These are phyloP conservation scores for Lochmaea crataegi DNA, from an alignment of 2,888 invertebrate species.

Conservation along the genomic window DNA sequence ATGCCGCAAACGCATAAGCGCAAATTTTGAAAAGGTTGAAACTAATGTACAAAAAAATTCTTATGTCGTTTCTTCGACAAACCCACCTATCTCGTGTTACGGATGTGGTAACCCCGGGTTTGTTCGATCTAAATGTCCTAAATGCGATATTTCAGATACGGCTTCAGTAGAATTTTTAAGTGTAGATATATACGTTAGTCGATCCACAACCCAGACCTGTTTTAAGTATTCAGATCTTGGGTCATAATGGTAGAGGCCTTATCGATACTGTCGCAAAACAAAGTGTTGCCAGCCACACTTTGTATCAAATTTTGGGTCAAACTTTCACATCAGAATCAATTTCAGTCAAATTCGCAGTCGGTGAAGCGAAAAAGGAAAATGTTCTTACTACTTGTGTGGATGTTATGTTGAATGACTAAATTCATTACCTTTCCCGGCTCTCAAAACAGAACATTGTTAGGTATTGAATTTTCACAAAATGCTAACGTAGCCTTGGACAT, in stretches of 20 bases:
- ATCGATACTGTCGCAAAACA: slow-evolving; percentile 36
- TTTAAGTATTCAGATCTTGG: slow-evolving; percentile 16
- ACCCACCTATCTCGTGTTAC: slow-evolving; percentile 20
- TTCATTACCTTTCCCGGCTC: slow-evolving; percentile 33
- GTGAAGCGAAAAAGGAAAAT: slow-evolving; percentile 20
- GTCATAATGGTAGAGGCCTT: slow-evolving; percentile 16
- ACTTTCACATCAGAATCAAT: slow-evolving; percentile 15
- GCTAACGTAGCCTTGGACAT: slow-evolving; percentile 24
- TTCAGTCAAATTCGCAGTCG: slow-evolving; percentile 27
- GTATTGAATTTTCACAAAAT: slow-evolving; percentile 35
- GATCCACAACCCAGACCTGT: slow-evolving; percentile 25
- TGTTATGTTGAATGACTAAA: slow-evolving; percentile 21
- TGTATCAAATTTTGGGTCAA: slow-evolving; percentile 27
- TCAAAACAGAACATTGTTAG: slow-evolving; percentile 26
- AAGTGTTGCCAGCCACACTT: slow-evolving; percentile 31
- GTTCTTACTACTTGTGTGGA: slow-evolving; percentile 26
- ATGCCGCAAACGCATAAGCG: background rate
- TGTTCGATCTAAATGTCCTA: slow-evolving; percentile 23
- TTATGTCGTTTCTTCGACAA: background rate
- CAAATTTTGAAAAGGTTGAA: no score
- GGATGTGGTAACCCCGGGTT: slow-evolving; percentile 28
- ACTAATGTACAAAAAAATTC: background rate
- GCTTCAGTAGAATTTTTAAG: slow-evolving; percentile 24
- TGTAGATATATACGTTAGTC: slow-evolving; percentile 17
- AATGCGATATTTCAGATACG: background rate